Conservation (phyloP, 2,797 vertebrate genomes). For the Poecile montanus region DNA sequence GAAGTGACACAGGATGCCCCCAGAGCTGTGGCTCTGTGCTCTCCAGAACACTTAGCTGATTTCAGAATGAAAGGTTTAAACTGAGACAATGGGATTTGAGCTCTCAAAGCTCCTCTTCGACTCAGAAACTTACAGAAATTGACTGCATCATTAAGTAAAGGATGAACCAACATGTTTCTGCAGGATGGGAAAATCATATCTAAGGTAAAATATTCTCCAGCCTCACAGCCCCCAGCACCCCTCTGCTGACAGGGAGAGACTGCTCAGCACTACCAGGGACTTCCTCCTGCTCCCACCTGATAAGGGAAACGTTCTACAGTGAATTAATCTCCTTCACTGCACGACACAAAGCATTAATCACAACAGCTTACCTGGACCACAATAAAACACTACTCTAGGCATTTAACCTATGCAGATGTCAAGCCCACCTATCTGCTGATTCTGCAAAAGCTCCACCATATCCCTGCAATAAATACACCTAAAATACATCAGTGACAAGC, state of each 20-base stretch:
- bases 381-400: not conserved
- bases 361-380: not conserved
- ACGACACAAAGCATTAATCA: not conserved
- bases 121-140: not conserved
- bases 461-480: not conserved
- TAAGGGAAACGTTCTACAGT: not conserved
- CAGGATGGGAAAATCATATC: not conserved
- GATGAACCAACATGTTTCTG: not conserved
- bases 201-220: not conserved
- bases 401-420: not conserved
- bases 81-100: not conserved
- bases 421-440: not conserved
- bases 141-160: not conserved
- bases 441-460: not conserved
- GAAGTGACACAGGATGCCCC: not conserved
- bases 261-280: not conserved
- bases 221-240: not conserved
- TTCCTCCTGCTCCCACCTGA: slow-evolving; percentile 24
- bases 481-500: not conserved
- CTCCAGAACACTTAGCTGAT: not conserved
- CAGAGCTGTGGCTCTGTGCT: not conserved
- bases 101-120: not conserved
- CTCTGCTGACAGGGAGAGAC: not conserved
- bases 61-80: not conserved
- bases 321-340: not conserved